Base-by-base conservation (phyloP, 1,140 invertebrate genomes). In the Drosophila prosaltans region DNA sequence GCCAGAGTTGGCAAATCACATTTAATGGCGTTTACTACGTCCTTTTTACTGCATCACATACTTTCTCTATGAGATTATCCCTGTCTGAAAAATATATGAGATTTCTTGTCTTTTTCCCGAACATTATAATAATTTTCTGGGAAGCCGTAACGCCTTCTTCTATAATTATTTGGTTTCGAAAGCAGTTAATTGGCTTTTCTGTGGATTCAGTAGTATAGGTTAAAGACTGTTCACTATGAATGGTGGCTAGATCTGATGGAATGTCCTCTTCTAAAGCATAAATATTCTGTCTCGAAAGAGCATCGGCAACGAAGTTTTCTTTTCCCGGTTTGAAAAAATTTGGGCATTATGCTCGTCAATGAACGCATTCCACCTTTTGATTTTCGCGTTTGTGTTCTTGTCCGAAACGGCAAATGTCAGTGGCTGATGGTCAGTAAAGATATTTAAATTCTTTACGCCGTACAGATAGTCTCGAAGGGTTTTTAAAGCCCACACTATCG, bases 51-150 rank as follows among this genome's bases (percentile, higher is more conserved):
- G 16, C 24, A 51, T 51, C 48, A 43, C 41, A 43, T 43, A 43
- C 41, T 43, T 43, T 43, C 41, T 43, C 41, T 45, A 45, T 45
- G n/a, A 45, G 16, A n/a, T 10, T 21, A 45, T 16, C 43, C 43
- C 43, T 45, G n/a, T 45, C 43, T 45, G 43, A 45, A 45, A 45
- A 45, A n/a, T 45, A 45, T 21, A 45, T 45, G n/a, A 45, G 16
- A 45, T 21, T 45, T 45, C 16, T 45, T 45, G 41, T 43, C 41
- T 43, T 30, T 30, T 30, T 30, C 28, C 28, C 28, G 4, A 30
- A 30, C 28, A 30, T 43, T 43, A 43, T 43, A n/a, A 43, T 43
- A 11, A 43, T 43, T 43, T 43, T 43, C 41, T 43, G 41, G 10
- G 41, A 43, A n/a, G 41, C 41, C n/a, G 41, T 43, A 43, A 43